These are phyloP conservation scores for Augochlora pura DNA, from an alignment of 1,140 invertebrate species.

Conservation along the genomic window DNA sequence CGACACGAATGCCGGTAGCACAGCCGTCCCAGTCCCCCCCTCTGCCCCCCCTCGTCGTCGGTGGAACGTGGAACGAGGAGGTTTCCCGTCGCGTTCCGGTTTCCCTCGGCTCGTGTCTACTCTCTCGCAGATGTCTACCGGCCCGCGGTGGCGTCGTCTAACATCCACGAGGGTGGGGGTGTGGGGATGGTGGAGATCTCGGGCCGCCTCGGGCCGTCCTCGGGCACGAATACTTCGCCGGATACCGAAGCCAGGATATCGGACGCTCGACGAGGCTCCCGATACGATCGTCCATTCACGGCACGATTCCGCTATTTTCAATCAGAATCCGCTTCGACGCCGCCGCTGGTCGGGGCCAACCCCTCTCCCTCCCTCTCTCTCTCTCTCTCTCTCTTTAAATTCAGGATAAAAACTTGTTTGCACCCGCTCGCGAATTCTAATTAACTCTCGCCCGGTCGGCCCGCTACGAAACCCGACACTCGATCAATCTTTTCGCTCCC, in stretches of 20 bases:
- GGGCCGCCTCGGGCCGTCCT: neutral
- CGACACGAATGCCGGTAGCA: neutral
- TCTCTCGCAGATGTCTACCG: no score
- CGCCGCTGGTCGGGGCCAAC: no score
- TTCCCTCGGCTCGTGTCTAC: neutral
- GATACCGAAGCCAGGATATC: slow-evolving; percentile 1
- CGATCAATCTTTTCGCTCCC: no score
- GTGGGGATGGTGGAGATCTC: no score
- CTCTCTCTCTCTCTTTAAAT: neutral
- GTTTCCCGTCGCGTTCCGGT: neutral
- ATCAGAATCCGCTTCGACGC: slow-evolving; percentile 8
- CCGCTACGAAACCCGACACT: no score
- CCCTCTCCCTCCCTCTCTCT: no score
- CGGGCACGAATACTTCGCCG: neutral
- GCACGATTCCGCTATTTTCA: slow-evolving; percentile 22
- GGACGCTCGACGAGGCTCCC: slow-evolving; percentile 3
- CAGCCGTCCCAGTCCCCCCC: no score
- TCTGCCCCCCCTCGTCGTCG: no score
- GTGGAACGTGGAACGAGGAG: neutral
- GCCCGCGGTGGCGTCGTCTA: neutral
- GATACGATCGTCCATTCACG: slow-evolving; percentile 13
- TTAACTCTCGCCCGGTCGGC: neutral
- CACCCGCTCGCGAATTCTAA: neutral
- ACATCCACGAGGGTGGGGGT: neutral
- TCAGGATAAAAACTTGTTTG: slow-evolving; percentile 4